Base-by-base conservation (phyloP, 2,113 vertebrate genomes). In the Camelus dromedarius region DNA sequence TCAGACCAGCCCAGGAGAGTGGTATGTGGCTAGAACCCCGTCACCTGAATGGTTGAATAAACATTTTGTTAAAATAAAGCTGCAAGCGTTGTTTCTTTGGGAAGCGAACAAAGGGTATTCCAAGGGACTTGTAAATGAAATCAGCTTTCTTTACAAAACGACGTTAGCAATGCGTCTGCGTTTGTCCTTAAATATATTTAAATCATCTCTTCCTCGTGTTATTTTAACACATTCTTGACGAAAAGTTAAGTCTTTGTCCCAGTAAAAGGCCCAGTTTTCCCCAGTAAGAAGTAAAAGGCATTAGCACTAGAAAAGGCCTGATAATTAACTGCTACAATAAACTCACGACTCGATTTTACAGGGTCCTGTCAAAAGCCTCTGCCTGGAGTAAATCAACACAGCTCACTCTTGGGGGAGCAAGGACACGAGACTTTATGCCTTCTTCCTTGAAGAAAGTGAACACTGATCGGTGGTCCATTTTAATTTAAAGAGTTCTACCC, bases 311-410 rank as follows among this genome's bases (percentile, higher is more conserved):
- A 98, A 98, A 98, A 97, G 89, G 87, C 95, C 94, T 97, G 97
- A 98, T 98, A 98, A 99, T 99, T 99, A 98, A 98, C 97, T 98
- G 95, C 96, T 98, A 98, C 98, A 98, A 98, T 98, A 99, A 99
- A 98, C 97, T 97, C 95, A 98, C 96, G 94, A 98, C 98, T 99
- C 98, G 98, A 99, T 99, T 99, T 99, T 99, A 99, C 98, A 98
- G 98, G 97, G 97, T 98, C 95, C 98, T 99, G 99, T 99, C 98
- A 98, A 98, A 99, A 98, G 98, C 98, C 99, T 99, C 99, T 99
- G 99, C 98, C 98, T 98, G 97, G 95, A 97, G 98, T 99, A 99
- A 99, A 99, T 99, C 98, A 99, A 97, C 97, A 98, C 66, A 24
- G 77, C 97, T 95, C 56, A 16, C 79, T 89, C 89, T 91, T 91